Conservation (phyloP, 2,797 vertebrate genomes). For the Leuciscus waleckii region DNA sequence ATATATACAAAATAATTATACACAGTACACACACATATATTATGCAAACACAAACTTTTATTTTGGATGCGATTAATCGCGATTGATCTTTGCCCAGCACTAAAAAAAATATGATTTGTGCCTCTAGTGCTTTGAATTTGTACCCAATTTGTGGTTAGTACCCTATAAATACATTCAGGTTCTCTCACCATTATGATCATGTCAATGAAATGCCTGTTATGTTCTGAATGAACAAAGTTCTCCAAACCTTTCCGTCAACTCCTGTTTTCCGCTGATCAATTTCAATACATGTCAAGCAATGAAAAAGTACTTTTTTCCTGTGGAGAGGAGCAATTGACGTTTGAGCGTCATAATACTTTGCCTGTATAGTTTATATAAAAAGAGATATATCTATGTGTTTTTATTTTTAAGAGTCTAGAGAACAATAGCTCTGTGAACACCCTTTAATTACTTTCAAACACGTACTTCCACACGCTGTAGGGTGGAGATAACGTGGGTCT, state of each 20-base stretch:
- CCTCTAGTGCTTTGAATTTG: neutral
- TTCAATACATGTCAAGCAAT: constrained; percentile 47
- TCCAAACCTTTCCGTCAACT: constrained; percentile 44
- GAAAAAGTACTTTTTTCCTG: constrained; percentile 48
- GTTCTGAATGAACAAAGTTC: neutral
- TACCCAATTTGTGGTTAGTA: neutral
- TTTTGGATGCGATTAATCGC: too few species aligned
- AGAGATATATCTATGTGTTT: constrained; percentile 32
- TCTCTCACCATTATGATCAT: neutral
- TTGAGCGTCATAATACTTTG: neutral
- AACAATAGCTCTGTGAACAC: constrained; percentile 58
- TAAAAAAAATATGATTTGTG: neutral
- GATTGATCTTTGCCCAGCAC: too few species aligned
- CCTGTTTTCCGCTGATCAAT: constrained; percentile 44
- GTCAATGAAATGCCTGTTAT: constrained; percentile 3
- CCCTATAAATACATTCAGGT: neutral
- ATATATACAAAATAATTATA: too few species aligned
- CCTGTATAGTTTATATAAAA: neutral
- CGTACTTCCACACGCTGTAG: constrained; percentile 74
- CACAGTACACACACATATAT: too few species aligned
- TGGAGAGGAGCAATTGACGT: constrained; percentile 36
- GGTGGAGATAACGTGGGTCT: constrained; percentile 71
- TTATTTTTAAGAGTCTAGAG: constrained; percentile 58
- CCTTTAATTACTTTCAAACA: constrained; percentile 63
- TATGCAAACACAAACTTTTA: too few species aligned